A percentile compares a stretch with the other conserved stretches of the same genome.
Evolutionary conservation across 2,888 invertebrate species (phyloP).

Genomic region (Pseudeuparius sepicola): DNA sequence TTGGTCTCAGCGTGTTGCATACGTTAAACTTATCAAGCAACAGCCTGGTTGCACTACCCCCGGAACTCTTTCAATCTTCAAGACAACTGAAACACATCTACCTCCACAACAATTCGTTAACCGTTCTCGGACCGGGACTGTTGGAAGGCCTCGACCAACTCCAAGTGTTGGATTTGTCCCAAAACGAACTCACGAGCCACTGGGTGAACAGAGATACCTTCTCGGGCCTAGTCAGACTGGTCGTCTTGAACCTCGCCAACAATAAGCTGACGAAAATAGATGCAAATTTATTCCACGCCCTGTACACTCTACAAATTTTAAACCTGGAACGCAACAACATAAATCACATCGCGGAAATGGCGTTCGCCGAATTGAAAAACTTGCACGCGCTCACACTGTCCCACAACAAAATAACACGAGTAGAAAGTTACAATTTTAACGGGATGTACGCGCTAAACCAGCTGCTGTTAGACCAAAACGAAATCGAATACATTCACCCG

Average conservation of each 20-base stretch:
- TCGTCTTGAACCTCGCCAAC: constrained; percentile 63
- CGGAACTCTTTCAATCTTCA: constrained; percentile 67
- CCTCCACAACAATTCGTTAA: constrained; percentile 66
- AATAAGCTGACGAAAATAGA: constrained; percentile 65
- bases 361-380: constrained; percentile 66
- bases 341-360: constrained; percentile 58
- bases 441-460: constrained; percentile 66
- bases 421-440: constrained; percentile 60
- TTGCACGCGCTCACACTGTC: constrained; percentile 66
- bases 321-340: constrained; percentile 64
- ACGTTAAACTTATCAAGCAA: constrained; percentile 72
- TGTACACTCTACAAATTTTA: constrained; percentile 64
- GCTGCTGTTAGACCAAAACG: constrained; percentile 64
- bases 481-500: constrained; percentile 56
- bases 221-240: constrained; percentile 60
- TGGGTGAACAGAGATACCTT: constrained; percentile 73
- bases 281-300: constrained; percentile 59
- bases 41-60: constrained; percentile 63
- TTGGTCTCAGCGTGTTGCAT: constrained; percentile 57
- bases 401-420: constrained; percentile 57
- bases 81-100: constrained; percentile 61
- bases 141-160: constrained; percentile 64
- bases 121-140: constrained; percentile 63
- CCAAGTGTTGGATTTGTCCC: constrained; percentile 61
- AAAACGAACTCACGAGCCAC: constrained; percentile 64